Evolutionary conservation across 2,797 vertebrate species (phyloP).

Genomic region (Chanos chanos): DNA sequence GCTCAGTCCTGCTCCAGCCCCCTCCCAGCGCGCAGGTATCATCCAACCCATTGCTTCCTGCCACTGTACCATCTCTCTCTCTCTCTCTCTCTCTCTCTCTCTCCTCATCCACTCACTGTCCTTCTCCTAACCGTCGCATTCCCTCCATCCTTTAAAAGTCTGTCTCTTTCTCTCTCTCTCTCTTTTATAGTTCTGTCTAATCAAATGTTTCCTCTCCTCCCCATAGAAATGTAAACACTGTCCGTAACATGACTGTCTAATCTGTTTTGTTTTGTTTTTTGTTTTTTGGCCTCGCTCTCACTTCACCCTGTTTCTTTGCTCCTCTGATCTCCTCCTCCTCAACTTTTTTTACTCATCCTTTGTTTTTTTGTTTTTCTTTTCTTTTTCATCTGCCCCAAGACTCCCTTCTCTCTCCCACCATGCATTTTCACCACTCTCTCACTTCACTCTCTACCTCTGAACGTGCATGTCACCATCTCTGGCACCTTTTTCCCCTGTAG

Average conservation of each 20-base stretch:
- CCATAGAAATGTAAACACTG: too few species aligned
- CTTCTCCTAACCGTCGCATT: slow-evolving; percentile 34
- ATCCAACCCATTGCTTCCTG: slow-evolving; percentile 72
- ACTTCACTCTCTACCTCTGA: not conserved
- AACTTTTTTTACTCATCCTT: not conserved
- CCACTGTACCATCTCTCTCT: slow-evolving; percentile 61
- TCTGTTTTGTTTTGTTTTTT: not conserved
- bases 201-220: slow-evolving; percentile 40
- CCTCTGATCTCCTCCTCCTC: slow-evolving; percentile 48
- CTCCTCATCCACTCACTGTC: slow-evolving; percentile 18
- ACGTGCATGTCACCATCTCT: too few species aligned
- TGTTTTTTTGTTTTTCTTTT: slow-evolving; percentile 31
- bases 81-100: slow-evolving; percentile 42
- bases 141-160: slow-evolving; percentile 21
- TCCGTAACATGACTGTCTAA: too few species aligned
- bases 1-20: slow-evolving; percentile 98
- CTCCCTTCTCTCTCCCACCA: not conserved
- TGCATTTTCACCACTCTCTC: not conserved
- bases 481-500: too few species aligned
- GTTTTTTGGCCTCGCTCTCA: not conserved
- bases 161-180: not conserved
- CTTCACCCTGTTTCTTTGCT: slow-evolving; percentile 33
- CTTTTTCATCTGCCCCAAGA: slow-evolving; percentile 49
- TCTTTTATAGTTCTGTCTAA: not conserved
- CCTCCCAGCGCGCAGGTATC: slow-evolving; percentile 97